phyloP scores from a whole-genome alignment of 2,113 vertebrate genomes.

The Calonectris borealis region DNA sequence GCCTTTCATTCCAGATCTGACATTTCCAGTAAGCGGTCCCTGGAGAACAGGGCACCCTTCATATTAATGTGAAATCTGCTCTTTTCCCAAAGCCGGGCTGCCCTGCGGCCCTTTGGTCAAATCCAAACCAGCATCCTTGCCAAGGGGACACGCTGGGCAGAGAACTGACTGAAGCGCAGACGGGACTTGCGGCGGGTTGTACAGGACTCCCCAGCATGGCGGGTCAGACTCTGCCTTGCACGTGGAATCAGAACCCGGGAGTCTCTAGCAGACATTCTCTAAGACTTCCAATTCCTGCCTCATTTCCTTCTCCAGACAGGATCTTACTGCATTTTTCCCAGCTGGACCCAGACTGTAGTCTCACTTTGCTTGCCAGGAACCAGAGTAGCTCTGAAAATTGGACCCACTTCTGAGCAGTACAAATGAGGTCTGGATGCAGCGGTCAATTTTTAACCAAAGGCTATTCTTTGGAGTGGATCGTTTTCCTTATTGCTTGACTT shows the following conservation, averaged over 20 bases:
- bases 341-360: background rate
- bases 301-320: background rate
- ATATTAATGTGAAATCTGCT: background rate
- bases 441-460: background rate
- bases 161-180: too few species aligned
- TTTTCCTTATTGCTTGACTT: background rate
- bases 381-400: background rate
- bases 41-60: background rate
- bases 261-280: background rate
- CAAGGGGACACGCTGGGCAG: too few species aligned
- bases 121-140: background rate
- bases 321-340: background rate
- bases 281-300: background rate
- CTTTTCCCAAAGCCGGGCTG: background rate
- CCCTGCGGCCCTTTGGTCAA: background rate
- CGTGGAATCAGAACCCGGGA: background rate
- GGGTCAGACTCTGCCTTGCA: background rate
- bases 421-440: background rate
- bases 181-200: too few species aligned
- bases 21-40: background rate
- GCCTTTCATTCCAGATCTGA: background rate
- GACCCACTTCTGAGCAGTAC: background rate
- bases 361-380: background rate
- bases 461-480: background rate
- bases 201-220: background rate